Conservation (phyloP, 2,797 vertebrate species). For the Podarcis siculus region DNA sequence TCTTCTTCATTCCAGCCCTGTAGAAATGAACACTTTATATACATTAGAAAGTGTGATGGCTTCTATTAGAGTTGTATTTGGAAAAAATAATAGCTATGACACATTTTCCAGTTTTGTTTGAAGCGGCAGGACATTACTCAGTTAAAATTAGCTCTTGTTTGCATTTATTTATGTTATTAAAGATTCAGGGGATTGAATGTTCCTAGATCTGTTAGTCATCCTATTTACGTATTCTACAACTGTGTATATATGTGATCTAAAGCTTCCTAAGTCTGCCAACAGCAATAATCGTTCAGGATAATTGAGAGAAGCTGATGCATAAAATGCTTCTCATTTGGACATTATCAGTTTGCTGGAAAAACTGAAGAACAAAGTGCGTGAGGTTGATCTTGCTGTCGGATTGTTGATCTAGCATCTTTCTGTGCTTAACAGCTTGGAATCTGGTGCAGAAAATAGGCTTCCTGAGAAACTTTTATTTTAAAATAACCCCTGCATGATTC, state of each 20-base stretch:
- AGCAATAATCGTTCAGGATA: background rate
- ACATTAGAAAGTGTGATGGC: background rate
- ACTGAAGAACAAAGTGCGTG: background rate
- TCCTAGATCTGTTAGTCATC: background rate
- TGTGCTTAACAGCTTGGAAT: background rate
- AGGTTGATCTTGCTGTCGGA: background rate
- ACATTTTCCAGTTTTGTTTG: slow-evolving; percentile 1
- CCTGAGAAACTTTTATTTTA: background rate
- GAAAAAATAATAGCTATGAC: background rate
- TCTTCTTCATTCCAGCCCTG: background rate
- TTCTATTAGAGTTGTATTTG: background rate
- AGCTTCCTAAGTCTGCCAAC: background rate
- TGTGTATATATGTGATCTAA: background rate
- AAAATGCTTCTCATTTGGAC: background rate
- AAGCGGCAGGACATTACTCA: background rate
- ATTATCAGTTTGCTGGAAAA: background rate
- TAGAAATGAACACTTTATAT: too few relatives aligned
- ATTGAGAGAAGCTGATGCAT: background rate
- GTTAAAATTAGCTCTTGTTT: slow-evolving; percentile 6
- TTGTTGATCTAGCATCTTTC: background rate
- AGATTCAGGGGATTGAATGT: background rate
- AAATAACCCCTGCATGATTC: background rate
- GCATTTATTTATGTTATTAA: slow-evolving; percentile 20
- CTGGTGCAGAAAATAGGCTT: background rate
- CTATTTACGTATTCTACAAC: background rate